phyloP scores from a whole-genome alignment of 23 tunicate genomes.

The Botrylloides violaceus region DNA sequence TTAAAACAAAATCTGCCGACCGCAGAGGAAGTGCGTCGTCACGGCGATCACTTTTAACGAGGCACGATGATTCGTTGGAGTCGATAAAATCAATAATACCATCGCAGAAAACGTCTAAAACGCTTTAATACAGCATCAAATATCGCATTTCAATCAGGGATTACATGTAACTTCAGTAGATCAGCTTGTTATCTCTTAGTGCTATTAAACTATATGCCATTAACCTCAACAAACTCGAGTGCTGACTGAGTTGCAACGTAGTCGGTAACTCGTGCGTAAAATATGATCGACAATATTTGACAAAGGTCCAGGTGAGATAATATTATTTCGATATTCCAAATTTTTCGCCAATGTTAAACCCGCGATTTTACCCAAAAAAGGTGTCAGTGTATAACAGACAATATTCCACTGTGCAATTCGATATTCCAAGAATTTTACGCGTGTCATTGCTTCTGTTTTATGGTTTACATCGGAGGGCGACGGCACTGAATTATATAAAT shows the following conservation, averaged over 20 bases:
- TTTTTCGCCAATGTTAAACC: not conserved
- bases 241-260: not conserved
- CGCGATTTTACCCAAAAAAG: too few species aligned
- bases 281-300: not conserved
- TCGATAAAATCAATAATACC: not conserved
- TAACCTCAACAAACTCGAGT: not conserved
- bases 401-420: too few species aligned
- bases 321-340: not conserved
- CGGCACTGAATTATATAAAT: too few species aligned
- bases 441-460: too few species aligned
- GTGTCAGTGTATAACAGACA: too few species aligned
- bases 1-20: not conserved
- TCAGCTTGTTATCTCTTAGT: not conserved
- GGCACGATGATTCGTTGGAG: not conserved
- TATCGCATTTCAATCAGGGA: not conserved
- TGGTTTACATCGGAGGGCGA: too few species aligned
- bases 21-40: not conserved
- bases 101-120: not conserved
- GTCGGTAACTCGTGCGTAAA: not conserved
- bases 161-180: not conserved
- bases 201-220: not conserved
- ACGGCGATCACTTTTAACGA: not conserved
- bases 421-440: too few species aligned
- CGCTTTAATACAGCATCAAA: not conserved
- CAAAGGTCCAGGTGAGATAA: not conserved